Percentiles rank a stretch among this genome's conserved stretches.
Conservation (phyloP, 2,797 vertebrate species). For the Anabas testudineus region DNA sequence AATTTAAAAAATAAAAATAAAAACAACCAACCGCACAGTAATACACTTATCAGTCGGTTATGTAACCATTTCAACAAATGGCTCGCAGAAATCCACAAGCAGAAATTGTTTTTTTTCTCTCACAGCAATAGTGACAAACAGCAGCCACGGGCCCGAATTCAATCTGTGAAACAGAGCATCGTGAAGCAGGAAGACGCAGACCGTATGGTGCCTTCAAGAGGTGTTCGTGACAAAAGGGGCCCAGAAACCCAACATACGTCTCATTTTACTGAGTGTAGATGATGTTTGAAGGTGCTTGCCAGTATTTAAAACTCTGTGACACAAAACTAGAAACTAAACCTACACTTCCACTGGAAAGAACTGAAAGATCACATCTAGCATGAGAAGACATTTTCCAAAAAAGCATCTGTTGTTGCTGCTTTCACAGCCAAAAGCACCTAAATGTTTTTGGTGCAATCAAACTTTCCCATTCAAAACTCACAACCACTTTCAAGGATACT, state of each 20-base stretch:
- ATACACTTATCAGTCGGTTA: conserved; percentile 10
- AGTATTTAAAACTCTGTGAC: not conserved
- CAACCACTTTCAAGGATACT: not conserved
- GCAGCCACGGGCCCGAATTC: conserved; percentile 27
- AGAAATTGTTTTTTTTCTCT: conserved; percentile 10
- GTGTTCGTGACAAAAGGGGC: not conserved
- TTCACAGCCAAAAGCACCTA: not conserved
- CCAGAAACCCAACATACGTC: not conserved
- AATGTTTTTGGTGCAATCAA: not conserved
- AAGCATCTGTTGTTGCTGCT: not conserved
- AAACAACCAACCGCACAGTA: not conserved
- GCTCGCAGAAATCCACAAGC: conserved; percentile 24
- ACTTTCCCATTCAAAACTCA: not conserved
- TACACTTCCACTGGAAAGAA: too few relatives aligned
- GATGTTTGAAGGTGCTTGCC: too few relatives aligned
- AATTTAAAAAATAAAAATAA: not conserved
- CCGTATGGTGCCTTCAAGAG: not conserved
- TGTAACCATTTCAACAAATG: conserved; percentile 27
- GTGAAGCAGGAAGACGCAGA: not conserved
- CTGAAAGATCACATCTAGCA: too few relatives aligned
- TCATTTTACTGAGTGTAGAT: not conserved
- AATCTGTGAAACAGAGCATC: conserved; percentile 8
- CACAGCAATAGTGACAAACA: conserved; percentile 10
- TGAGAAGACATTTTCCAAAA: conserved; percentile 1
- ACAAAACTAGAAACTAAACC: conserved; percentile 1